Percentiles rank a stretch among this genome's conserved stretches.
Evolutionary conservation across 2,113 vertebrate species (phyloP).

Genomic region (Ploceus nigricollis): DNA sequence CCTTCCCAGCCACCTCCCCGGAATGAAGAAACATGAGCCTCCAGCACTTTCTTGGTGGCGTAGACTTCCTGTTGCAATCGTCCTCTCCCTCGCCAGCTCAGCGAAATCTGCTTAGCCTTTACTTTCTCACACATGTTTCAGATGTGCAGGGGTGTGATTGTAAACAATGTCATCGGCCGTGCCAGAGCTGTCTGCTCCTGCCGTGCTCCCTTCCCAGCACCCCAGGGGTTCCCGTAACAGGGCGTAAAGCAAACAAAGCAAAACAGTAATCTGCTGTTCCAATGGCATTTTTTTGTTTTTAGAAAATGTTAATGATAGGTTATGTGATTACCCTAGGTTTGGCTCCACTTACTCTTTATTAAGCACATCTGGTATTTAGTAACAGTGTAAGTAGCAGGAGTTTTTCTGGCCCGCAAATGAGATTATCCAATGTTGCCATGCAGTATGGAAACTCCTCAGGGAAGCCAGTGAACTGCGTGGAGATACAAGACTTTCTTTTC

Average conservation of each 20-base stretch:
- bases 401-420: conserved; percentile 77
- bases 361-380: conserved; percentile 88
- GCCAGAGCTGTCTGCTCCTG: conserved; percentile 67
- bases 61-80: conserved; percentile 52
- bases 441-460: conserved; percentile 85
- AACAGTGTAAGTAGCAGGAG: conserved; percentile 88
- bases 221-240: conserved; percentile 77
- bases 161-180: conserved; percentile 66
- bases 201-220: conserved; percentile 69
- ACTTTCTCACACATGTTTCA: conserved; percentile 74
- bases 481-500: conserved; percentile 85
- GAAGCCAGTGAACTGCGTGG: conserved; percentile 81
- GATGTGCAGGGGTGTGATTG: conserved; percentile 73
- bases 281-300: conserved; percentile 75
- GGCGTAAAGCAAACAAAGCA: conserved; percentile 78
- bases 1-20: not conserved
- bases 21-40: conserved; percentile 39
- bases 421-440: conserved; percentile 83
- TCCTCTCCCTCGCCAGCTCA: not conserved
- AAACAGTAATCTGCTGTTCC: conserved; percentile 79
- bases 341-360: conserved; percentile 76
- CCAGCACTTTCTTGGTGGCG: conserved; percentile 36
- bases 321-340: conserved; percentile 79
- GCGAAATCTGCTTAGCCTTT: conserved; percentile 65
- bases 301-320: conserved; percentile 87